Evolutionary conservation across 2,888 invertebrate species (phyloP).

Genomic region (Brenthis hecate): DNA sequence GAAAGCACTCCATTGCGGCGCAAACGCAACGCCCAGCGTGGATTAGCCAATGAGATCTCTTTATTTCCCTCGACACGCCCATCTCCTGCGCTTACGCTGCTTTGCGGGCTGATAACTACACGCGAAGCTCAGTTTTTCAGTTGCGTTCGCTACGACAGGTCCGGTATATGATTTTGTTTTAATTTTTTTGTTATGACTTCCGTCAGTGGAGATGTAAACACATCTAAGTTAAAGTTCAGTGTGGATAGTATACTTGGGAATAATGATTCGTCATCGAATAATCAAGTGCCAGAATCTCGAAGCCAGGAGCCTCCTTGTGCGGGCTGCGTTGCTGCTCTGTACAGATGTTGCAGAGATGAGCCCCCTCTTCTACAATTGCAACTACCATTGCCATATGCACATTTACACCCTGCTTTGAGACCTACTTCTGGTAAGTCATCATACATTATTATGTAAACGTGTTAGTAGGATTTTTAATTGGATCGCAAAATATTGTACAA

Average conservation of each 20-base stretch:
- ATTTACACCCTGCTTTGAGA: slow-evolving; percentile 73
- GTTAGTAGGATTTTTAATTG: too few species aligned
- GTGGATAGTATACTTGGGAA: slow-evolving; percentile 86
- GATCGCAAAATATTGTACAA: too few species aligned
- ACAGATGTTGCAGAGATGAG: slow-evolving; percentile 83
- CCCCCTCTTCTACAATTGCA: slow-evolving; percentile 67
- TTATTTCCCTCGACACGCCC: slow-evolving; percentile 62
- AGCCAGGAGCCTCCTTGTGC: slow-evolving; percentile 79
- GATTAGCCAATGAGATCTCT: slow-evolving; percentile 58
- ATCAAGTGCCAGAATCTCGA: slow-evolving; percentile 50
- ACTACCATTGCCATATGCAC: slow-evolving; percentile 66
- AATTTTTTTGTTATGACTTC: slow-evolving; percentile 58
- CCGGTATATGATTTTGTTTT: slow-evolving; percentile 24
- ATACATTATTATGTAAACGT: not conserved
- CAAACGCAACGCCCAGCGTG: slow-evolving; percentile 57
- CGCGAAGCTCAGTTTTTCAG: slow-evolving; percentile 67
- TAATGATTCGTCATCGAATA: slow-evolving; percentile 52
- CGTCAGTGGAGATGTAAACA: slow-evolving; percentile 62
- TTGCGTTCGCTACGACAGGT: slow-evolving; percentile 53
- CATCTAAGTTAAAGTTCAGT: slow-evolving; percentile 84
- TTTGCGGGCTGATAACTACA: slow-evolving; percentile 46
- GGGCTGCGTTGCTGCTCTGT: slow-evolving; percentile 85
- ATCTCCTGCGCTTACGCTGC: slow-evolving; percentile 61
- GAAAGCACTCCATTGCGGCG: slow-evolving; percentile 61
- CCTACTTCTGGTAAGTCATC: slow-evolving; percentile 65